A percentile compares a stretch with the other conserved stretches of the same genome.
These are phyloP conservation scores for Addax nasomaculatus DNA, from an alignment of 2,113 vertebrate genomes.

Conservation along the genomic window DNA sequence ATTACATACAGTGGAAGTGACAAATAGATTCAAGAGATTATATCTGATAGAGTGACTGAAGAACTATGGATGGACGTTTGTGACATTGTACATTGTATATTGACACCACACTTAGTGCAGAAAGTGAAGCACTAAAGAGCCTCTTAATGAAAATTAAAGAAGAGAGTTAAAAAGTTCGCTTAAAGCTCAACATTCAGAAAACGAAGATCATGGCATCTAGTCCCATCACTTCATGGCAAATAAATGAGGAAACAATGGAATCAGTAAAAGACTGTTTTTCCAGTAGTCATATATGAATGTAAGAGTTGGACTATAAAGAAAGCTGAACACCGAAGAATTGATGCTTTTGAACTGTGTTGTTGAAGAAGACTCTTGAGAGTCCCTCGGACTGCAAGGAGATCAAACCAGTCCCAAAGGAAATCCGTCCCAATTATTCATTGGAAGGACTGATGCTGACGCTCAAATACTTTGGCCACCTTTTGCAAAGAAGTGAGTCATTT, in stretches of 20 bases:
- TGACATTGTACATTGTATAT: background rate
- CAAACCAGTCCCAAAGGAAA: background rate
- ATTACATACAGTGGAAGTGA: background rate
- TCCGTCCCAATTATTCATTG: background rate
- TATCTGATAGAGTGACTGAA: background rate
- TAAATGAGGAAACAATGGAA: background rate
- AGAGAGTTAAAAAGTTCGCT: background rate
- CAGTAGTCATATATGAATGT: background rate
- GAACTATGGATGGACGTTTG: fast-evolving
- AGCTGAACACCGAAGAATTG: background rate
- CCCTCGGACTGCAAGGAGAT: background rate
- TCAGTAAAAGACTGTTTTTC: background rate
- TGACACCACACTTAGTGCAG: background rate
- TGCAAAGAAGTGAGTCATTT: fast-evolving
- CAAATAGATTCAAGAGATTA: background rate
- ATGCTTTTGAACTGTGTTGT: background rate
- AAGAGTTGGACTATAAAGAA: background rate
- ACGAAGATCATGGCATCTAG: background rate
- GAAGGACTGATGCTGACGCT: background rate
- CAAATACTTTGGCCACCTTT: background rate
- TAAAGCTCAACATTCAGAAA: background rate
- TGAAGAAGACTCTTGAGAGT: background rate
- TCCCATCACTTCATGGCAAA: background rate
- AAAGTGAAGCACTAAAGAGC: background rate
- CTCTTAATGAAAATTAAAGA: background rate